phyloP scores from a whole-genome alignment of 2,113 vertebrate species.

The Kryptolebias marmoratus region DNA sequence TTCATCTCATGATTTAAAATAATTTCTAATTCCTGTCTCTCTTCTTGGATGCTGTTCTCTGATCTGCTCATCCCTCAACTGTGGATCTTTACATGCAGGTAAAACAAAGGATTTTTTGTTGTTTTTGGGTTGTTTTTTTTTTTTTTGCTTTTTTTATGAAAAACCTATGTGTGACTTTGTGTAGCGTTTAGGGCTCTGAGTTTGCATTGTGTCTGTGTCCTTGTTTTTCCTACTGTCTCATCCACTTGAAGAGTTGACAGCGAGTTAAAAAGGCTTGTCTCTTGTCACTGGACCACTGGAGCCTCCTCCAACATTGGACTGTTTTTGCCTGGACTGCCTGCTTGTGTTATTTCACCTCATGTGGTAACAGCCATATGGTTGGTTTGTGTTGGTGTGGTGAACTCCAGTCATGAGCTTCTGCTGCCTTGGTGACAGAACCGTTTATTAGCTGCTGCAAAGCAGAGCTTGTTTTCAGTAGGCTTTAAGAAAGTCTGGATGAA shows the following conservation, averaged over 20 bases:
- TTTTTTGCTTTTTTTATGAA: background rate
- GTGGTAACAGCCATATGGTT: slow-evolving; percentile 51
- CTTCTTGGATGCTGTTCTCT: background rate
- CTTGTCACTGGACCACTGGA: background rate
- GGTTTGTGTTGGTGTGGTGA: slow-evolving; percentile 30
- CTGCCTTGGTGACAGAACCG: slow-evolving; percentile 13
- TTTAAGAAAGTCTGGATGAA: slow-evolving; percentile 3
- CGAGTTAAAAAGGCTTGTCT: slow-evolving; percentile 1
- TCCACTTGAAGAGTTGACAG: slow-evolving; percentile 1
- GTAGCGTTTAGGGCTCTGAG: background rate
- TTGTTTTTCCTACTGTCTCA: background rate
- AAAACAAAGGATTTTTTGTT: too few species aligned
- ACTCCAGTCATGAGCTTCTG: slow-evolving; percentile 22
- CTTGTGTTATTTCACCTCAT: slow-evolving; percentile 35
- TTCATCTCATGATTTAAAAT: too few species aligned
- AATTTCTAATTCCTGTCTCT: too few species aligned
- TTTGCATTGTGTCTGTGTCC: background rate
- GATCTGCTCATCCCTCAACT: background rate
- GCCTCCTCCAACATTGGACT: slow-evolving; percentile 15
- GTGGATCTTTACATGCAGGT: background rate
- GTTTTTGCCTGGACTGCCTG: slow-evolving; percentile 39
- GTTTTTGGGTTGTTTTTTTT: too few species aligned
- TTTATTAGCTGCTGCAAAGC: slow-evolving; percentile 13
- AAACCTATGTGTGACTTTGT: background rate
- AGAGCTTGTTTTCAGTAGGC: slow-evolving; percentile 12